A percentile compares a stretch with the other conserved stretches of the same genome.
Evolutionary conservation across 2,888 invertebrate genomes (phyloP).

Genomic region (Halictus ligatus): DNA sequence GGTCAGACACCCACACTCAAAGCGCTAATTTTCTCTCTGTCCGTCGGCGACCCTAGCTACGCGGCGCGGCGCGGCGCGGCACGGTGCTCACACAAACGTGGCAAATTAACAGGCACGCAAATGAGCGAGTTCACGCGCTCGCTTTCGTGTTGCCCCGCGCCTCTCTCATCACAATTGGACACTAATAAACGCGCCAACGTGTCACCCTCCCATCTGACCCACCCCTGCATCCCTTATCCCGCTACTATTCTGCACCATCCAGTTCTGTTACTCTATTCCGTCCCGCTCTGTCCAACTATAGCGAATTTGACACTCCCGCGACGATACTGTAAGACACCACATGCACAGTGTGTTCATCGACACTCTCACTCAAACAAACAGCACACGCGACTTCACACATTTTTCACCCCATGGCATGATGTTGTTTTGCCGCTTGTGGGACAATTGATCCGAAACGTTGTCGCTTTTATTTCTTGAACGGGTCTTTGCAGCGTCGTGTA

Average conservation of each 20-base stretch:
- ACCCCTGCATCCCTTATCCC: slow-evolving; percentile 36
- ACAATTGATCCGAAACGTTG: too few relatives aligned
- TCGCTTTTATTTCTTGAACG: too few relatives aligned
- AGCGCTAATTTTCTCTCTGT: slow-evolving; percentile 80
- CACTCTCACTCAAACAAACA: too few relatives aligned
- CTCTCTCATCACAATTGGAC: slow-evolving; percentile 80
- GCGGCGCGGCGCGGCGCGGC: slow-evolving; percentile 58
- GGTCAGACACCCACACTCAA: slow-evolving; percentile 65
- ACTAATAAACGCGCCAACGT: slow-evolving; percentile 80
- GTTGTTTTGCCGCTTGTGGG: neutral
- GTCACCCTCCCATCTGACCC: slow-evolving; percentile 20
- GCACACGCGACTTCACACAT: neutral
- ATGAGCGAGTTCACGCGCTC: slow-evolving; percentile 82
- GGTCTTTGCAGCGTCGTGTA: too few relatives aligned
- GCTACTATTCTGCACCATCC: slow-evolving; percentile 5
- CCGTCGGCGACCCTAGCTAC: slow-evolving; percentile 58
- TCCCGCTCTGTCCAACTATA: neutral
- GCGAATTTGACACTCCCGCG: slow-evolving; percentile 15
- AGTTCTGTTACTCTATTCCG: slow-evolving; percentile 14
- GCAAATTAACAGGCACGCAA: slow-evolving; percentile 83
- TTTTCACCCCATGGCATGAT: neutral
- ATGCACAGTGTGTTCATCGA: too few relatives aligned
- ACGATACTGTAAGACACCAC: neutral
- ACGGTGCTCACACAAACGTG: slow-evolving; percentile 74
- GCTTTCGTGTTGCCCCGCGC: slow-evolving; percentile 75